These are phyloP conservation scores for Oreortyx pictus DNA, from an alignment of 2,797 vertebrate species.

Conservation along the genomic window DNA sequence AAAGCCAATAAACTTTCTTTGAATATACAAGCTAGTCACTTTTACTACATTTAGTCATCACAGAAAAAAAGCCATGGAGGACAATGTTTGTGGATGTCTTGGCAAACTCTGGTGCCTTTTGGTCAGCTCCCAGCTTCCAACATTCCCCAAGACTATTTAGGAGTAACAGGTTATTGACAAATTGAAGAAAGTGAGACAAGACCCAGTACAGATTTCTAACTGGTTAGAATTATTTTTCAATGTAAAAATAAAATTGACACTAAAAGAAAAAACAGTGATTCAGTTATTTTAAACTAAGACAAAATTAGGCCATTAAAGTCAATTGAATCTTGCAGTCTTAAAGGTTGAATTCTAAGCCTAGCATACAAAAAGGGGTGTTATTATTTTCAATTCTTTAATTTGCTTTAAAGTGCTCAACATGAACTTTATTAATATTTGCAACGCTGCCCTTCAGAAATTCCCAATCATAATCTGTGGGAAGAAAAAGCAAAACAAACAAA, in stretches of 20 bases:
- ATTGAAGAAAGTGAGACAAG: background rate
- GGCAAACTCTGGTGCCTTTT: background rate
- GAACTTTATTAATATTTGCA: background rate
- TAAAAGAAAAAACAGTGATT: background rate
- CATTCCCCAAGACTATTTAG: background rate
- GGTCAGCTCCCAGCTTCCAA: background rate
- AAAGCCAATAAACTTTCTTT: background rate
- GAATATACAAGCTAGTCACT: background rate
- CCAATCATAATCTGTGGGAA: background rate
- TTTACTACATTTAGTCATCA: no score
- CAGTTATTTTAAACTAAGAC: background rate
- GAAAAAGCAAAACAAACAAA: background rate
- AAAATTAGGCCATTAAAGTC: background rate
- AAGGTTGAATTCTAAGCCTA: background rate
- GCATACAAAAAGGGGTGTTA: fast-evolving
- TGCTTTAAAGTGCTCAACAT: background rate
- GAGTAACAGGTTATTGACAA: background rate
- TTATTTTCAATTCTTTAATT: background rate
- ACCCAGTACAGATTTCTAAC: background rate
- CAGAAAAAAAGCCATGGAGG: fast-evolving
- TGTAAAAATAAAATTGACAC: background rate
- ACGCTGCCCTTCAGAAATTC: background rate
- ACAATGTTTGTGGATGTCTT: fast-evolving
- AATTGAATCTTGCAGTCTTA: background rate
- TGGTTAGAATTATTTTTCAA: background rate